Conservation (phyloP, 2,113 vertebrate genomes). For the Thryonomys swinderianus region DNA sequence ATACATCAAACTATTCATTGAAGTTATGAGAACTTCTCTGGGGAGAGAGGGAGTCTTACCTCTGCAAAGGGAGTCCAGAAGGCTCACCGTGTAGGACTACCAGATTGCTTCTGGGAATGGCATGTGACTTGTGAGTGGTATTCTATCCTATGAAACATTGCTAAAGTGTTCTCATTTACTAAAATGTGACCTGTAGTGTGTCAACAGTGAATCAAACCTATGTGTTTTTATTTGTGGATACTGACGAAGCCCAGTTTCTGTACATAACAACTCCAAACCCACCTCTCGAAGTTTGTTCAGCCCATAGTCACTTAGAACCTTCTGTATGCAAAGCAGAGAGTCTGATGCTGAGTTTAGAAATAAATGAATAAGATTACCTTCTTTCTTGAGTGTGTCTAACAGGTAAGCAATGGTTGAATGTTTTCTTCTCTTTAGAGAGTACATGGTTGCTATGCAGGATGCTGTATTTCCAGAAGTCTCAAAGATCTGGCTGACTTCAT, state of each 20-base stretch:
- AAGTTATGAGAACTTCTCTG: constrained; percentile 38
- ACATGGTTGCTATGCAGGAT: neutral
- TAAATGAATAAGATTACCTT: neutral
- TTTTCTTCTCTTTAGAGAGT: neutral
- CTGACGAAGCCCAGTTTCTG: neutral
- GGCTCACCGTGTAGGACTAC: neutral
- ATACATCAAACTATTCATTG: constrained; percentile 70
- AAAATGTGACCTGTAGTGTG: neutral
- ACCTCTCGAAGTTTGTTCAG: neutral
- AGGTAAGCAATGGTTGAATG: neutral
- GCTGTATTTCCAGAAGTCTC: neutral
- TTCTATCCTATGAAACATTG: neutral
- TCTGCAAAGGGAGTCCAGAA: constrained; percentile 29
- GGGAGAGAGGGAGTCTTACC: neutral
- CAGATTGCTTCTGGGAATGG: constrained; percentile 35
- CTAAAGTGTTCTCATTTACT: neutral
- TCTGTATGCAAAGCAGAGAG: neutral
- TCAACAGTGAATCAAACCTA: neutral
- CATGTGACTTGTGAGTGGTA: neutral
- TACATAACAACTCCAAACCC: neutral
- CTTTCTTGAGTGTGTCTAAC: neutral
- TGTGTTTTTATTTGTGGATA: constrained; percentile 32
- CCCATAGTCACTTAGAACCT: neutral
- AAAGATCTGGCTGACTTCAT: neutral
- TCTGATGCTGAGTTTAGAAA: neutral